Evolutionary conservation across 1,140 invertebrate genomes (phyloP), one percentile per base, ranked within the genome.

Genomic region (Myzus persicae): DNA sequence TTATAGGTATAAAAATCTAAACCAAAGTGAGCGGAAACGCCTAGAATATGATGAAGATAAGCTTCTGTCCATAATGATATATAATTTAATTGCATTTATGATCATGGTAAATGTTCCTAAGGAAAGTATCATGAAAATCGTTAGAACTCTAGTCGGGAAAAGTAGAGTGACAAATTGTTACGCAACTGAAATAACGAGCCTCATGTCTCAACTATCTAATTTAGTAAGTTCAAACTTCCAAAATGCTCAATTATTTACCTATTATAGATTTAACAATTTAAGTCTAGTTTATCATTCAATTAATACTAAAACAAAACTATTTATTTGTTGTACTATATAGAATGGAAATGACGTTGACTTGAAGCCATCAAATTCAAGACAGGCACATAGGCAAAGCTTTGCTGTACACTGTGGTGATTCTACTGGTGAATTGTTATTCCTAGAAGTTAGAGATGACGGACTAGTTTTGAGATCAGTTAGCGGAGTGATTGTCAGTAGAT

Each of bases 1-100:
- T 94, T 92, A 90, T 94, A 97, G 97, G 94, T 99, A 99, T 95
- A 99, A 98, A 94, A 97, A 97, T 93, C 95, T 99, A 51, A 98
- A 98, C 95, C 98, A 99, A 88, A 98, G 97, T 18, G 99, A 99
- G 95, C 96, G 98, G 59, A 99, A 99, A 95, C 96, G 99, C 9
- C 95, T 99, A 44, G 99, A 99, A 95, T 98, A 99, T 94, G 99
- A 99, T 95, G 99, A 99, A 95, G 99, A 99, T 95, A 96, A 99
- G 94, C 95, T 99, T 22, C 95, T 99, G 90, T 98, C 99, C 22
- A 99, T 98, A 1, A 97, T 99, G 95, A 95, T 99, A 31, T 99
- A 99, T 95, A 99, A 99, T 95, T 96, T 99, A 93, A 98, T 98
- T 3, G 98, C 98, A 20, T 99, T 99, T 94, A 97, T 99, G 96